These are phyloP conservation scores for Lutraria lutraria DNA, from an alignment of 2,888 invertebrate species.

Conservation along the genomic window DNA sequence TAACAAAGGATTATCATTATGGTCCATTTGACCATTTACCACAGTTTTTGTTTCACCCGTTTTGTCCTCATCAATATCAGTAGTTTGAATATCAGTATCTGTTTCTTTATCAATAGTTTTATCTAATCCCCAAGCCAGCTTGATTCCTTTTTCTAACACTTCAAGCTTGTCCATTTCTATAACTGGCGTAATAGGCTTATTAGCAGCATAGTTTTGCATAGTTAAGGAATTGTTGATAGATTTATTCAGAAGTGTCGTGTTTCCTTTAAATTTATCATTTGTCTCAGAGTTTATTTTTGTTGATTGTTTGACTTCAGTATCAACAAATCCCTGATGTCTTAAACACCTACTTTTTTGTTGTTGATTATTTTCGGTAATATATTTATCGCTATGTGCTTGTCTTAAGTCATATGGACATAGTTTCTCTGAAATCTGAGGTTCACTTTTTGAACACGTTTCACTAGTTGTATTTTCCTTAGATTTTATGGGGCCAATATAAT, in stretches of 20 bases:
- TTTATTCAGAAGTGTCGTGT: not conserved
- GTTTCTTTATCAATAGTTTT: not conserved
- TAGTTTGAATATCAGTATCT: not conserved
- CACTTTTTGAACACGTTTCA: not conserved
- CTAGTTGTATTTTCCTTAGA: not conserved
- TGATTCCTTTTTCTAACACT: slow-evolving; percentile 2
- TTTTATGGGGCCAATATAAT: not conserved
- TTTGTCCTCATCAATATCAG: not conserved
- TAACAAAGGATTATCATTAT: not conserved
- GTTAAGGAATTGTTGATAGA: not conserved
- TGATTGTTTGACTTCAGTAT: not conserved
- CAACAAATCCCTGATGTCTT: slow-evolving; percentile 2
- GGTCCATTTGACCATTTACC: not conserved
- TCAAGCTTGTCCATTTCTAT: slow-evolving; percentile 12
- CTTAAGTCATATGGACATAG: slow-evolving; percentile 7
- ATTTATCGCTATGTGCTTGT: not conserved
- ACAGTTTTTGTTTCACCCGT: slow-evolving; percentile 4
- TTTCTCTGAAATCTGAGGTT: not conserved
- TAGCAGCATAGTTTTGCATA: not conserved
- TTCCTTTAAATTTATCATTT: not conserved
- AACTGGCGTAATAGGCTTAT: not conserved
- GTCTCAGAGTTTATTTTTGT: not conserved
- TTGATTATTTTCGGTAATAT: not conserved
- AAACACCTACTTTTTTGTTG: not conserved
- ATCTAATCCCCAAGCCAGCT: slow-evolving; percentile 22